Conservation (phyloP, 2,113 vertebrate species). For the Cettia cetti region DNA sequence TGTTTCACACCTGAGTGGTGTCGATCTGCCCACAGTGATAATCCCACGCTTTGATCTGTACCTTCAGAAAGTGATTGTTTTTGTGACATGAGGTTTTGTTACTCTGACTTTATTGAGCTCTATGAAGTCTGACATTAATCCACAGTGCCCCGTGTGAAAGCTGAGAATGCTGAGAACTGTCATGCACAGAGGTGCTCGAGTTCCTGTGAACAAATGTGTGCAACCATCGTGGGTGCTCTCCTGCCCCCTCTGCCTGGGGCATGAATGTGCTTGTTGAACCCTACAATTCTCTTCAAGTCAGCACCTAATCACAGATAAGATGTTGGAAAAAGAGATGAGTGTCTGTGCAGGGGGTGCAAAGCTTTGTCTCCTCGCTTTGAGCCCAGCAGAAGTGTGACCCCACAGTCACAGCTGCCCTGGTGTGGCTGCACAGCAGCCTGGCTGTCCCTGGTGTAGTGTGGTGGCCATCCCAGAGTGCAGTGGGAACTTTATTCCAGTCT, state of each 20-base stretch:
- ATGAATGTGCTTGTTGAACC: conserved; percentile 51
- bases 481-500: not conserved
- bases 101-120: conserved; percentile 13
- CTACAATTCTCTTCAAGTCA: not conserved
- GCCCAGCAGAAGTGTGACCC: not conserved
- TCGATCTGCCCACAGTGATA: not conserved
- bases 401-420: not conserved
- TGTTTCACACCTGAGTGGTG: not conserved
- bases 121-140: conserved; percentile 3
- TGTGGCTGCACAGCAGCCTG: not conserved
- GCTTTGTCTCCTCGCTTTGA: conserved; percentile 6
- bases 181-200: not conserved
- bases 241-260: not conserved
- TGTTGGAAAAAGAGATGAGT: not conserved
- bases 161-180: conserved; percentile 48
- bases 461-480: not conserved
- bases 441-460: not conserved
- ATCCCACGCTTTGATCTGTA: conserved; percentile 20
- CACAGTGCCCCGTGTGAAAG: conserved; percentile 13
- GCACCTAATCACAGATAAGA: conserved; percentile 38
- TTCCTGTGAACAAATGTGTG: not conserved
- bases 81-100: conserved; percentile 11
- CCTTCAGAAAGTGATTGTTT: not conserved
- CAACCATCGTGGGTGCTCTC: not conserved
- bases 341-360: not conserved